Conservation (phyloP, 2,888 invertebrate genomes). For the Pilophorus perplexus region DNA sequence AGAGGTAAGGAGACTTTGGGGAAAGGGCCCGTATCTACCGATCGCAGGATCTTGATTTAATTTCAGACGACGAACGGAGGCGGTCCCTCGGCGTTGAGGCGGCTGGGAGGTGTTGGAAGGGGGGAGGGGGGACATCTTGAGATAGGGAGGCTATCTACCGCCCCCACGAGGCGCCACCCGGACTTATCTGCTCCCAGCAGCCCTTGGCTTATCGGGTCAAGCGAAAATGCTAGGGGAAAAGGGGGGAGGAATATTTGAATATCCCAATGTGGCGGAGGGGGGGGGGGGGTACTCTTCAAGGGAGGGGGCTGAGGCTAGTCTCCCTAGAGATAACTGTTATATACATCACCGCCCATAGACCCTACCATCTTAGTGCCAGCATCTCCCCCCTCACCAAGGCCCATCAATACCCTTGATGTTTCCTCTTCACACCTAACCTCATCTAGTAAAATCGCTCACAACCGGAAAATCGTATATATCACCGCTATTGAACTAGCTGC, state of each 20-base stretch:
- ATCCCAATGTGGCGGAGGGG: constrained; percentile 32
- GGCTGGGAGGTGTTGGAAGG: neutral
- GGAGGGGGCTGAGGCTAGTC: constrained; percentile 26
- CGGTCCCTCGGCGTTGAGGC: constrained; percentile 29
- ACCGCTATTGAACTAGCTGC: too few species aligned
- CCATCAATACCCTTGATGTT: too few species aligned
- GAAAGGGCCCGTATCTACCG: constrained; percentile 43
- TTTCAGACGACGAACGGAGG: constrained; percentile 42
- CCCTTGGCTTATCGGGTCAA: constrained; percentile 44
- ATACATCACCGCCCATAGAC: constrained; percentile 27
- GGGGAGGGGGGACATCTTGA: constrained; percentile 35
- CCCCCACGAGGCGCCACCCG: constrained; percentile 40
- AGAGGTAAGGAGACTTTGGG: constrained; percentile 25
- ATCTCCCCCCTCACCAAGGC: neutral
- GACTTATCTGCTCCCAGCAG: constrained; percentile 42
- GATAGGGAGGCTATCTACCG: constrained; percentile 41
- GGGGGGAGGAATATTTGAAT: constrained; percentile 43
- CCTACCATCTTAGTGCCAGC: constrained; percentile 15
- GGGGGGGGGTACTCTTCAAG: neutral
- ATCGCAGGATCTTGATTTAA: constrained; percentile 48
- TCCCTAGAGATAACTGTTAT: constrained; percentile 30
- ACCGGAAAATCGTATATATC: too few species aligned
- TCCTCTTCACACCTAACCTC: too few species aligned
- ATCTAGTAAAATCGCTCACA: too few species aligned
- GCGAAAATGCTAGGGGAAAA: neutral